Evolutionary conservation across 2,113 vertebrate species (phyloP), one percentile per base, ranked within the genome.

Genomic region (Oryctolagus cuniculus): DNA sequence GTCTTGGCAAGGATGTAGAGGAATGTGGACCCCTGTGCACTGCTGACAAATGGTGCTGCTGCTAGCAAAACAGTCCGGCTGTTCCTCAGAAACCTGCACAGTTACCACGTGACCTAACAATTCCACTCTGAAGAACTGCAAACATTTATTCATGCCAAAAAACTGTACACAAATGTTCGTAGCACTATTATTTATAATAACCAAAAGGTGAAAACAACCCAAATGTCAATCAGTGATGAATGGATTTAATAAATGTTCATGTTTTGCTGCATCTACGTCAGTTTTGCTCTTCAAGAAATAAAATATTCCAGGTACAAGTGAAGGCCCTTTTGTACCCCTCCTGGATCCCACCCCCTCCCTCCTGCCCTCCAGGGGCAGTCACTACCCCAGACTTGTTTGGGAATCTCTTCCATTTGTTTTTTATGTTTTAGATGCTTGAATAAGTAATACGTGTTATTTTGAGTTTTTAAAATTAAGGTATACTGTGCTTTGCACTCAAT

Each of bases 201-300:
- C 55, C 55, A 58, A 58, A 58, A 58, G 55, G 19, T 58, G 12
- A 58, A 58, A 58, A 58, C 55, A 58, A 58, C 19, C 55, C 55
- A 58, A 58, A 4, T 58, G 55, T 58, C 55, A 58, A 58, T 58
- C 55, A 58, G 19, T 58, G 55, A 58, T 58, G 55, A 58, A 58
- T 58, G 19, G 13, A 58, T 19, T 58, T 81, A 77, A 34, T 25
- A 78, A 53, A 70, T 83, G 22, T 67, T 75, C 82, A 66, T 70
- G 75, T 78, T 84, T 83, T 36, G 16, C 10, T 36, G 7, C 58
- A 51, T 19, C 75, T 10, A 19, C 63, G 61, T 89, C 75, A 85
- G 53, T 77, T 85, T 85, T 70, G 34, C 53, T 86, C 44, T 29
- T 86, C 49, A 78, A 78, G 51, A 69, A 77, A 84, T 53, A 84